Evolutionary conservation across 1,140 invertebrate species (phyloP).

Genomic region (Capitella teleta): DNA sequence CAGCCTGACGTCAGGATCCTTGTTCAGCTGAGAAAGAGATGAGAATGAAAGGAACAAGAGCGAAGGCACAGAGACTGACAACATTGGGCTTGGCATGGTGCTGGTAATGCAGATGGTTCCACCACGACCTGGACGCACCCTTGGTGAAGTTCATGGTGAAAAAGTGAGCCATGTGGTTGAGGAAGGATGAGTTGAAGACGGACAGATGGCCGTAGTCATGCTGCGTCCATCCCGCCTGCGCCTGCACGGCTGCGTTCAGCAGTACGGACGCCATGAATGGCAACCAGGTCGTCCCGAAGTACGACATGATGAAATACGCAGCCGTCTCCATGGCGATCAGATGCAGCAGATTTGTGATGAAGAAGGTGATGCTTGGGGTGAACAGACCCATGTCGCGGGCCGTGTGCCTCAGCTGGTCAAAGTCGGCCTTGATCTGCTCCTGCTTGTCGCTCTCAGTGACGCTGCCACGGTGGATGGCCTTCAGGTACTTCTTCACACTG

Average conservation of each 20-base stretch:
- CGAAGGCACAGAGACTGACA: conserved; percentile 20
- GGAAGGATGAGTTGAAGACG: conserved; percentile 12
- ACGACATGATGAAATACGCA: conserved; percentile 26
- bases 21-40: conserved; percentile 29
- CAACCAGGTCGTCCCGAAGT: conserved; percentile 33
- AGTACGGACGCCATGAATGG: conserved; percentile 26
- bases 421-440: conserved; percentile 20
- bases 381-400: conserved; percentile 38
- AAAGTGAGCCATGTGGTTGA: conserved; percentile 14
- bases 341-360: conserved; percentile 24
- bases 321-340: conserved; percentile 32
- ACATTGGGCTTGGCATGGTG: conserved; percentile 44
- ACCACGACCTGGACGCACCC: conserved; percentile 40
- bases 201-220: conserved; percentile 21
- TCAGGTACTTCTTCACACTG: conserved; percentile 29
- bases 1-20: conserved; percentile 40
- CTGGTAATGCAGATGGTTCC: conserved; percentile 42
- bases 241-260: conserved; percentile 19
- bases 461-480: conserved; percentile 27
- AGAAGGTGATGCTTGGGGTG: conserved; percentile 33
- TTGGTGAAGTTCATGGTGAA: conserved; percentile 15
- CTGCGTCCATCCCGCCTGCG: conserved; percentile 18
- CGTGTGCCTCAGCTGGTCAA: conserved; percentile 26
- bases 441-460: conserved; percentile 14
- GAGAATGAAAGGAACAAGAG: background rate